Base-by-base conservation (phyloP, 2,797 vertebrate species). In the Parauchenoglanis punctatus region DNA sequence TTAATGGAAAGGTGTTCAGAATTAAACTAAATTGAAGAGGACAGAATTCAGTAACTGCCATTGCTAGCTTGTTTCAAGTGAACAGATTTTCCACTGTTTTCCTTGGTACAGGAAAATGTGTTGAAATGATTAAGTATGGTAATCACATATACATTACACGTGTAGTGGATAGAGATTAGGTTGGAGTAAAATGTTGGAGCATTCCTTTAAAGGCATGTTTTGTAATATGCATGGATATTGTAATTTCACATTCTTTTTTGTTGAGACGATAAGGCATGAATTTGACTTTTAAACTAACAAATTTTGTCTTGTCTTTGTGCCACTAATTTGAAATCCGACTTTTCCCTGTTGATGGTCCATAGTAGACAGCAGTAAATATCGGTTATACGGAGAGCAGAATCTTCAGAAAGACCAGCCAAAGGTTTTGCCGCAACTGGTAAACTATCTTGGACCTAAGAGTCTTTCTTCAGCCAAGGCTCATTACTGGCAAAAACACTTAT, bases 351-450 rank as follows among this genome's bases (percentile, higher is more conserved):
- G 93, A 92, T 93, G 94, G 94, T 91, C 87, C 88, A 72, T 94
- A 94, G 96, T 94, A 91, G 93, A 95, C 92, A 93, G 94, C 92
- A 93, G 93, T 94, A 93, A 95, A 91, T 95, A 94, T 93, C 94
- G 93, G 86, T 95, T 96, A 94, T 95, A 94, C 93, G 93, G 95
- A 93, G 95, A 93, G 93, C 94, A 93, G 91, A 94, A 94, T 93
- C 95, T 92, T 86, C 83, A 84, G 91, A 94, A 94, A 93, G 94
- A 94, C 92, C 93, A 93, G 87, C 94, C 93, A 73, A 88, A 93
- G 93, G 95, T 94, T 87, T 83, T 89, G 49, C 90, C 92, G 87
- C 95, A 95, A 78, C 91, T 90, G 72, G 88, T 95, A 90, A 90
- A 91, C 90, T 93, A 93, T 91, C 94, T 81, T 76, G 86, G 59